Base-by-base conservation (phyloP, 2,888 invertebrate genomes). In the Callinectes sapidus region DNA sequence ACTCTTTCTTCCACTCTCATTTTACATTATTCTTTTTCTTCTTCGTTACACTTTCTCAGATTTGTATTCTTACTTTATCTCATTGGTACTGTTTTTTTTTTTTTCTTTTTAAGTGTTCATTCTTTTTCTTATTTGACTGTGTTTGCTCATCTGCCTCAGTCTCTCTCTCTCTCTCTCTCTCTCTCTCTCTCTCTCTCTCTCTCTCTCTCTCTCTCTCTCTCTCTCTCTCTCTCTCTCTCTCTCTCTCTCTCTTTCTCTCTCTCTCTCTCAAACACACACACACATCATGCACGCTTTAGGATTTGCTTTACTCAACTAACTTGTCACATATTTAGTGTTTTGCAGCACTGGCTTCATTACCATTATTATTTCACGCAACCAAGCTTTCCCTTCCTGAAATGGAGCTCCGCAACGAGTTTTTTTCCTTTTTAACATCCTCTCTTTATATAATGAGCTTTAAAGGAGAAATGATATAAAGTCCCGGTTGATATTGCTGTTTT, bases 351-450 rank as follows among this genome's bases (percentile, higher is more conserved):
- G 61, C 16, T 61, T 61, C 61, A 61, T 61, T 61, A 61, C 23
- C 61, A 61, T 61, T 61, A 61, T 61, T 61, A 61, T 61, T 61
- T 61, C 61, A 16, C 18, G 5, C 61, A 61, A 61, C 16, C 61
- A 61, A 61, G 61, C 61, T 61, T 61, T 61, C 61, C 61, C 61
- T 61, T 61, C 61, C 61, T 61, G 61, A 61, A 61, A 61, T 61
- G 16, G 61, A 61, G 61, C 61, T 61, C 16, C 61, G 18, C 23
- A 61, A 16, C 61, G 48, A 5, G 3, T 61, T 61, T 61, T 61
- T 5, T 61, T 61, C 18, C 18, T 23, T 61, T n/a, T n/a, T n/a
- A n/a, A n/a, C n/a, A 61, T 61, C 2, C 10, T 61, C 10, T 61
- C 18, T 61, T 16, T 2, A 61, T 61, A 61, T 61, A 61, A 61